Conservation (phyloP, 2,888 invertebrate species). For the Phrixothrix hirtus region DNA sequence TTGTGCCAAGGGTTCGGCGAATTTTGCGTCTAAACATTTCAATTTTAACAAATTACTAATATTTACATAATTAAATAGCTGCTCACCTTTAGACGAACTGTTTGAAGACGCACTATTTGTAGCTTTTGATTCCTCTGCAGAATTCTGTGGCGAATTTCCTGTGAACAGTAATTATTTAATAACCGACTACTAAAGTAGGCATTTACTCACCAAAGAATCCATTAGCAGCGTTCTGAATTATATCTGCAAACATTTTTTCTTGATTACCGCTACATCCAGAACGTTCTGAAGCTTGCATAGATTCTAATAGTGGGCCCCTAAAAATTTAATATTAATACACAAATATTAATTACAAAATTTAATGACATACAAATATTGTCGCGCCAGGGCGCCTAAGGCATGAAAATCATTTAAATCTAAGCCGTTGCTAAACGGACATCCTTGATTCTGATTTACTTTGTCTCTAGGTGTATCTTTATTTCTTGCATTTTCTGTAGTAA, state of each 20-base stretch:
- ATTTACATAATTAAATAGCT: neutral
- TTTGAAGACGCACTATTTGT: no score
- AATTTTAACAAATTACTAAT: neutral
- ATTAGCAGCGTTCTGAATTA: constrained; percentile 18
- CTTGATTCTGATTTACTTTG: constrained; percentile 43
- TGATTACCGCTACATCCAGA: neutral
- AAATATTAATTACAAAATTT: no score
- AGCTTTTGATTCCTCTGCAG: neutral
- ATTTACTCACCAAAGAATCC: constrained; percentile 22
- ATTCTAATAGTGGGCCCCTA: constrained; percentile 1
- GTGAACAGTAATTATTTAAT: neutral
- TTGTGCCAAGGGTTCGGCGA: neutral
- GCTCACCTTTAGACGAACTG: neutral
- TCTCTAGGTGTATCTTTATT: constrained; percentile 36
- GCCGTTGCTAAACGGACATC: constrained; percentile 40
- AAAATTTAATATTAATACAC: constrained; percentile 1
- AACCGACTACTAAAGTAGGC: neutral
- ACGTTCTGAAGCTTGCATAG: neutral
- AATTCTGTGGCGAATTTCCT: neutral
- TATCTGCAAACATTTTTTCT: constrained; percentile 11
- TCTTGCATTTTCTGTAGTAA: constrained; percentile 12
- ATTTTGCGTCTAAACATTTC: neutral
- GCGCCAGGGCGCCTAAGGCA: constrained; percentile 1
- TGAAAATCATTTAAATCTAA: constrained; percentile 2
- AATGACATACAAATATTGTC: constrained; percentile 13